Base-by-base conservation (phyloP, 2,113 vertebrate species). In the Catharus minimus region DNA sequence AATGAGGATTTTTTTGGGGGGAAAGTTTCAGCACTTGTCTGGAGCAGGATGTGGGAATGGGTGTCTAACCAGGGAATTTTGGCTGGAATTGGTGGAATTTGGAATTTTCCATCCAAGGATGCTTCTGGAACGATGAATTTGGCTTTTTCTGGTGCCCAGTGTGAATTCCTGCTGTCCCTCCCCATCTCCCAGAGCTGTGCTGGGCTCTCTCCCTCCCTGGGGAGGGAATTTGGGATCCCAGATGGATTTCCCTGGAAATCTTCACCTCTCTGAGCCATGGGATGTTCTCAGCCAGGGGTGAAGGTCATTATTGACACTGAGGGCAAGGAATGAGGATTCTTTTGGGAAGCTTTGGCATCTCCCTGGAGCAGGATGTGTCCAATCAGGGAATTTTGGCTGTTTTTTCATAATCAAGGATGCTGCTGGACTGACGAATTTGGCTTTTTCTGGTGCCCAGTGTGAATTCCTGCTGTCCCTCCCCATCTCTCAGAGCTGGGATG, bases 101-200 rank as follows among this genome's bases (percentile, higher is more conserved):
- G 33, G 33, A 33, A 2, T 21, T 33, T 67, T 15, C 18, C 18
- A 28, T 1, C 13, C n/a, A 15, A 38, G 10, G 14, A 15, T 10
- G 10, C 38, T 38, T 9, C 38, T 38, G 38, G 38, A 38, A 49
- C 28, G 44, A 14, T 49, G 46, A 18, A 5, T 47, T 47, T 47
- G 23, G 23, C 8, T 14, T 26, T 2, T n/a, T 27, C 3, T 15
- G 30, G 28, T 11, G 6, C 27, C 8, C 8, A 3, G 20, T 4
- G 4, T 32, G 11, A 11, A 0, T 19, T 43, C 0, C 0, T 55
- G 22, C 4, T 26, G 5, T 33, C 30, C 7, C 13, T 72, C 18
- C 23, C 14, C 52, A 16, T 44, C 7, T 33, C n/a, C 30, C 30
- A 20, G 13, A 38, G 38, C 38, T 38, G 38, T 10, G 38, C 38